Evolutionary conservation across 2,888 invertebrate species (phyloP), one percentile per base, ranked within the genome.

Genomic region (Amphipyra tragopoginis): DNA sequence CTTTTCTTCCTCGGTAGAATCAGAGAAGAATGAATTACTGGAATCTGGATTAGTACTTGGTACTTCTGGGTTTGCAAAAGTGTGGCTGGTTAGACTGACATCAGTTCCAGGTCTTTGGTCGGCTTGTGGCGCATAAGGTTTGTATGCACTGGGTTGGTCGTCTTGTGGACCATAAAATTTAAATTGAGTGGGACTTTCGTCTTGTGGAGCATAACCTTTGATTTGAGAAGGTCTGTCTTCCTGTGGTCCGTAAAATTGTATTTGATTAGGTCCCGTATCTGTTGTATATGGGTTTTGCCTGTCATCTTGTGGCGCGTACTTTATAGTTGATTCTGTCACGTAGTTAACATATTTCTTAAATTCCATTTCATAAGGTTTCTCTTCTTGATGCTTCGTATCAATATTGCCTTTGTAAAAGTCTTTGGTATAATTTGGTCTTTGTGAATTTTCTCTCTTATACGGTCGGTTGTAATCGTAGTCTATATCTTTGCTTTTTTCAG

Each of bases 1-100:
- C 5, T 68, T 65, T 48, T 90, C 91, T 62, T 91, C 93, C 47
- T 84, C 66, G 81, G 56, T 81, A 34, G 44, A 67, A 64, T 58
- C 66, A 10, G 58, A 45, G 34, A 54, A 61, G 40, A 40, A 50
- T 13, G 53, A 5, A 40, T 52, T 62, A 36, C 34, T 62, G 0
- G 49, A 11, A 8, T 14, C 15, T 29, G 51, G 11, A 10, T 48
- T 29, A 44, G 2, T 11, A 5, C n/a, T 45, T 38, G 26, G n/a
- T 47, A 1, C 42, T 47, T 53, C 59, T 9, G 13, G n/a, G 26
- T 45, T 50, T 36, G n/a, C 40, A n/a, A 60, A 56, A 21, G 15
- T 42, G 5, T 60, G 67, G 8, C 26, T 43, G 21, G 11, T 9
- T n/a, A 47, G 4, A 34, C 14, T 53, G 0, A 34, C 48, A 21